Evolutionary conservation across 1,140 invertebrate species (phyloP).

Genomic region (Battus philenor): DNA sequence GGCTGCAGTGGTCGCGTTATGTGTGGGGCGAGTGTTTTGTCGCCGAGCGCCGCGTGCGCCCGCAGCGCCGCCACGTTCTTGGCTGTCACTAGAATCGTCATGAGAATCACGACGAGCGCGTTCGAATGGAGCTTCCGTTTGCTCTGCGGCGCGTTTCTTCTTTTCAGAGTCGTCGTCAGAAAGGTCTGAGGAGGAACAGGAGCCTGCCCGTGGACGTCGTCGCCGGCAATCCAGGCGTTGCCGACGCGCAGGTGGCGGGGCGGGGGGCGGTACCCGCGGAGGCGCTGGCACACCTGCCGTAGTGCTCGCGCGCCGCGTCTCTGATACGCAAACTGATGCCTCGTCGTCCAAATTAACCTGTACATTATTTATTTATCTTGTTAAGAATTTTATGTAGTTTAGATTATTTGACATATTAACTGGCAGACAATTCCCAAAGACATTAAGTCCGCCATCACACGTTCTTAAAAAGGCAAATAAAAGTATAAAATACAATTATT

Average conservation of each 20-base stretch:
- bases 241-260: constrained; percentile 38
- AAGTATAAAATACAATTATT: no score
- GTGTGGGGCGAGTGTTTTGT: constrained; percentile 54
- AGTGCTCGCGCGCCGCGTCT: constrained; percentile 17
- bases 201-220: constrained; percentile 83
- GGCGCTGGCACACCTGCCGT: constrained; percentile 19
- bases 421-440: no score
- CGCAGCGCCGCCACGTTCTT: constrained; percentile 75
- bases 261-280: constrained; percentile 43
- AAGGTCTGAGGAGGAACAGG: constrained; percentile 92
- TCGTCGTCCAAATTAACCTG: constrained; percentile 64
- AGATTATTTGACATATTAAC: no score
- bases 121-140: constrained; percentile 71
- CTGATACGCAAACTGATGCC: constrained; percentile 6
- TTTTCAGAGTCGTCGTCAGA: constrained; percentile 92
- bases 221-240: constrained; percentile 66
- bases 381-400: no score
- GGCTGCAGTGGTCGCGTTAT: constrained; percentile 65
- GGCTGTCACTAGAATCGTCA: constrained; percentile 82
- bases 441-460: no score
- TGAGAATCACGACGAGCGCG: constrained; percentile 84
- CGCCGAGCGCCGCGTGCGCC: constrained; percentile 64
- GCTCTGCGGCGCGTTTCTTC: constrained; percentile 87
- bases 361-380: constrained; percentile 1
- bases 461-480: no score